These are phyloP conservation scores for Limanda limanda DNA, from an alignment of 2,113 vertebrate species.

Conservation along the genomic window DNA sequence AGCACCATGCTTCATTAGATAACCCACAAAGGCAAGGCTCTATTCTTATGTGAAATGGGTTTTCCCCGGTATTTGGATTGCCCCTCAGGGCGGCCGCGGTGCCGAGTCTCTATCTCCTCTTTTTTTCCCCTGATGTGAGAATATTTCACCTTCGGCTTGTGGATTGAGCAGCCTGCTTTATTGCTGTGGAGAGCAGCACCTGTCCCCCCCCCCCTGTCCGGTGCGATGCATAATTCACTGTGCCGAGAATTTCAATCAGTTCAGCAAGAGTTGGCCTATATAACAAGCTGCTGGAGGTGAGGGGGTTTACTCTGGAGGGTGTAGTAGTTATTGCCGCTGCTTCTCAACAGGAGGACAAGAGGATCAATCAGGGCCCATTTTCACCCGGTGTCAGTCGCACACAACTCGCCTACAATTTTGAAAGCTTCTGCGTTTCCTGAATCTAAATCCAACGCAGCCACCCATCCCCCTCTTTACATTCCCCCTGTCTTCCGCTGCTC, in stretches of 20 bases:
- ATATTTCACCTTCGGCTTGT: conserved; percentile 40
- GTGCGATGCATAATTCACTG: conserved; percentile 65
- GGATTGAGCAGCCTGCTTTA: conserved; percentile 35
- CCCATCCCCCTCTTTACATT: conserved; percentile 57
- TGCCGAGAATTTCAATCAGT: conserved; percentile 42
- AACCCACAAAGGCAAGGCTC: conserved; percentile 60
- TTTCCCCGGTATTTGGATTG: conserved; percentile 23
- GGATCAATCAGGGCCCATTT: conserved; percentile 35
- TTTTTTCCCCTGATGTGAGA: conserved; percentile 24
- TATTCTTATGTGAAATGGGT: conserved; percentile 53
- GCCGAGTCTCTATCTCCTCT: conserved; percentile 20
- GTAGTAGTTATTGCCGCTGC: conserved; percentile 6
- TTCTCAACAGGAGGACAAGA: conserved; percentile 34
- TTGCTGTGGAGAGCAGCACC: conserved; percentile 54
- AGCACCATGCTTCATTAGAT: conserved; percentile 73
- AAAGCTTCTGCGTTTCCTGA: conserved; percentile 54
- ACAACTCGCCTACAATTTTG: conserved; percentile 29
- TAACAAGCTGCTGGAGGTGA: conserved; percentile 28
- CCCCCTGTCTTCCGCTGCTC: conserved; percentile 41
- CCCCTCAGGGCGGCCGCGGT: conserved; percentile 22
- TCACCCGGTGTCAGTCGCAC: conserved; percentile 31
- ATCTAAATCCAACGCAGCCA: conserved; percentile 45
- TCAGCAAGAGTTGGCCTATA: conserved; percentile 26
- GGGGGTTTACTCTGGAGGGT: conserved; percentile 12
- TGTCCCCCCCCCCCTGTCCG: conserved; percentile 25